phyloP scores from a whole-genome alignment of 2,888 invertebrate species.

The Callyntrura sp. region DNA sequence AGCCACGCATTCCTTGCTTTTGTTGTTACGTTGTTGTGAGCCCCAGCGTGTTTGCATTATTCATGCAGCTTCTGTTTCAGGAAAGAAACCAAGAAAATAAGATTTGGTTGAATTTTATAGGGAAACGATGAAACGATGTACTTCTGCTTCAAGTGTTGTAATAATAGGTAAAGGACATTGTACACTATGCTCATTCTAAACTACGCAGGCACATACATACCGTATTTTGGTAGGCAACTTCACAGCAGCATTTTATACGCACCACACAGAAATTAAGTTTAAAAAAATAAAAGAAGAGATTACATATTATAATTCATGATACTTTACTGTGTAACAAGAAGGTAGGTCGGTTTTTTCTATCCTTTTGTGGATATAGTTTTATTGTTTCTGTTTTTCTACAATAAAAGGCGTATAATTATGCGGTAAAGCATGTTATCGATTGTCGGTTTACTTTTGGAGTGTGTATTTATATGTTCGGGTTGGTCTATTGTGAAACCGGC shows the following conservation, averaged over 20 bases:
- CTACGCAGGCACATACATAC: no score
- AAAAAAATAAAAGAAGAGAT: not conserved
- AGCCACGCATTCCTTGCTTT: not conserved
- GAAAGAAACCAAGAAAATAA: not conserved
- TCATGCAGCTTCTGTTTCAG: no score
- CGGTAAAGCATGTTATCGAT: constrained; percentile 8
- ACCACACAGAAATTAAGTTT: not conserved
- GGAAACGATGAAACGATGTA: no score
- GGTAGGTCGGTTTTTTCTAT: not conserved
- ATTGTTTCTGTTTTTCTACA: not conserved
- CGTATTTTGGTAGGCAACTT: not conserved
- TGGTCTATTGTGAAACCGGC: not conserved
- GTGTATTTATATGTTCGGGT: not conserved
- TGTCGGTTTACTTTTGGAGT: constrained; percentile 22
- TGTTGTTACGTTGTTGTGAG: no score
- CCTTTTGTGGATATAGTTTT: not conserved
- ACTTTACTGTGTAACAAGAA: not conserved
- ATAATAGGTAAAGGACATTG: no score
- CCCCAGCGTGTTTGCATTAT: no score
- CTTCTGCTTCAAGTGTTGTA: no score
- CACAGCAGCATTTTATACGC: not conserved
- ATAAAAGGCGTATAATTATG: not conserved
- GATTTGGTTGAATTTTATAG: not conserved
- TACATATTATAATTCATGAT: not conserved
- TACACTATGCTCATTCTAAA: no score